Conservation (phyloP, 2,113 vertebrate species). For the Puma concolor region DNA sequence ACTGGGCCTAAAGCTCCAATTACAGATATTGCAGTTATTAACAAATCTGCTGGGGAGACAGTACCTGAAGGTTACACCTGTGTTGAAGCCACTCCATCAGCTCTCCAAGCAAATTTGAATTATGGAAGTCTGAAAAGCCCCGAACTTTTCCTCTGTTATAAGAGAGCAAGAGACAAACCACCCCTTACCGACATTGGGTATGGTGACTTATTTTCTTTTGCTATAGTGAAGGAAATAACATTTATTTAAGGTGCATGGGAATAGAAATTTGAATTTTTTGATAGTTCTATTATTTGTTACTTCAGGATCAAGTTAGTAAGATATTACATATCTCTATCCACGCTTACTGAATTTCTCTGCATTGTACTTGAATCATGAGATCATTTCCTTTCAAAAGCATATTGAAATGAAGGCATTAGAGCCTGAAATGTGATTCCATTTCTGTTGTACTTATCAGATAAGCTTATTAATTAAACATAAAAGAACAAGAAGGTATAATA, state of each 20-base stretch:
- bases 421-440: constrained; percentile 28
- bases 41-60: constrained; percentile 94
- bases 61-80: constrained; percentile 98
- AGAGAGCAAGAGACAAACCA: constrained; percentile 92
- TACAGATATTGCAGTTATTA: constrained; percentile 96
- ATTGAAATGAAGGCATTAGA: constrained; percentile 21
- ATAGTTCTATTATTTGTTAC: constrained; percentile 53
- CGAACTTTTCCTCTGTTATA: constrained; percentile 97
- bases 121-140: constrained; percentile 98
- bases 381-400: constrained; percentile 49
- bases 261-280: constrained; percentile 37
- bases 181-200: constrained; percentile 97
- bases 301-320: constrained; percentile 23
- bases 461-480: constrained; percentile 33
- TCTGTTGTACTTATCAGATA: constrained; percentile 36
- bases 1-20: constrained; percentile 96
- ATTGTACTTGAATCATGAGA: constrained; percentile 27
- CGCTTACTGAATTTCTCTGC: constrained; percentile 35
- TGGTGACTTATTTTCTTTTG: constrained; percentile 76
- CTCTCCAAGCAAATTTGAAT: constrained; percentile 97
- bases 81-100: constrained; percentile 94
- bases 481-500: constrained; percentile 1
- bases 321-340: not conserved
- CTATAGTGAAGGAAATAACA: not conserved
- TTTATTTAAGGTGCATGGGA: constrained; percentile 32